These are phyloP conservation scores for Phrynosoma blainvillii DNA, from an alignment of 2,113 vertebrate genomes.

Conservation along the genomic window DNA sequence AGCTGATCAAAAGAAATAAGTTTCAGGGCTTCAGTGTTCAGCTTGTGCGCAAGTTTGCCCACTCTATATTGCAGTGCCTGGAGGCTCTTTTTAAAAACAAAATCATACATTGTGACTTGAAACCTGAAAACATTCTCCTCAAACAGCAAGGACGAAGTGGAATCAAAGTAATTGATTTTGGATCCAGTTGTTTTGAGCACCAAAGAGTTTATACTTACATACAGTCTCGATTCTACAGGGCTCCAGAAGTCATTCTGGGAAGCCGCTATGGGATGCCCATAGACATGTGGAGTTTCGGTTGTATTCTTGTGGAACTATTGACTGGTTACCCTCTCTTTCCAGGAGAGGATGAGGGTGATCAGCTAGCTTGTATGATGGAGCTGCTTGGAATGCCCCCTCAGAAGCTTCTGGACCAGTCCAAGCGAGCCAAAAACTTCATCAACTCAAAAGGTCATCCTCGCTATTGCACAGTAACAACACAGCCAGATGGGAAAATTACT, in stretches of 20 bases:
- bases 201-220: slow-evolving; percentile 98
- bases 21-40: slow-evolving; percentile 97
- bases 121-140: slow-evolving; percentile 97
- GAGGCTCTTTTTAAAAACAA: slow-evolving; percentile 90
- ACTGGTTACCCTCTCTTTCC: slow-evolving; percentile 96
- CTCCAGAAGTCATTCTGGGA: slow-evolving; percentile 94
- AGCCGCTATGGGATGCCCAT: slow-evolving; percentile 95
- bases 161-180: slow-evolving; percentile 99
- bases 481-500: slow-evolving; percentile 86
- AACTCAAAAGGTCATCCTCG: slow-evolving; percentile 96
- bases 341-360: slow-evolving; percentile 95
- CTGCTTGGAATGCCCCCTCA: slow-evolving; percentile 92
- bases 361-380: slow-evolving; percentile 98
- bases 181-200: slow-evolving; percentile 98
- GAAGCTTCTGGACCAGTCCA: slow-evolving; percentile 94
- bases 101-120: slow-evolving; percentile 99
- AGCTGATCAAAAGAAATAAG: slow-evolving; percentile 98
- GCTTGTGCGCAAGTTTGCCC: slow-evolving; percentile 95
- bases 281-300: slow-evolving; percentile 99
- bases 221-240: slow-evolving; percentile 97
- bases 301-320: slow-evolving; percentile 93
- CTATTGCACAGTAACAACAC: slow-evolving; percentile 88
- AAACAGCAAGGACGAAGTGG: slow-evolving; percentile 97
- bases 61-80: slow-evolving; percentile 95
- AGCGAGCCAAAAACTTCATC: slow-evolving; percentile 96